phyloP scores from a whole-genome alignment of 92 coral and sea anemone genomes.

The Meandrina meandrites region DNA sequence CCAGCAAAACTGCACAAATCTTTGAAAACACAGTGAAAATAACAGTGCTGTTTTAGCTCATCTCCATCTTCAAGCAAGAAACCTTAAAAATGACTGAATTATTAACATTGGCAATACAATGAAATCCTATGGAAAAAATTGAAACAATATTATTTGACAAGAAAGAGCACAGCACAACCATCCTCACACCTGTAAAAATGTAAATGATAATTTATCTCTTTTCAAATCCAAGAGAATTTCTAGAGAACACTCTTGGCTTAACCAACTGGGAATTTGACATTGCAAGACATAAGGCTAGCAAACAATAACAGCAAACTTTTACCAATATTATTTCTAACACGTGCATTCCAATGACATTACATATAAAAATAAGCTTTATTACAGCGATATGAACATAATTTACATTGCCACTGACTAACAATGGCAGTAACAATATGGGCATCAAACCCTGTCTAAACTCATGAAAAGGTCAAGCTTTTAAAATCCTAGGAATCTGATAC shows the following conservation, averaged over 20 bases:
- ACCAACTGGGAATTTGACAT: neutral
- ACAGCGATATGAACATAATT: no score
- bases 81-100: neutral
- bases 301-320: no score
- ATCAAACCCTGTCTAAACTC: constrained; percentile 27
- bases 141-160: neutral
- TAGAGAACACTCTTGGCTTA: neutral
- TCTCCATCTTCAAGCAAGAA: neutral
- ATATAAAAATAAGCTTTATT: no score
- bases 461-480: constrained; percentile 40
- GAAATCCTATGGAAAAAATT: neutral
- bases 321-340: no score
- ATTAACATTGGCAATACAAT: neutral
- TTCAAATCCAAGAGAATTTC: neutral
- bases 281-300: no score
- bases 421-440: neutral
- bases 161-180: constrained; percentile 3
- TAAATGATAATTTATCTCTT: neutral
- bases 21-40: neutral
- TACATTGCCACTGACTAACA: no score
- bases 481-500: constrained; percentile 45
- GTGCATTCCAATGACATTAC: neutral
- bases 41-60: neutral
- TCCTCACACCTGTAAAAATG: neutral
- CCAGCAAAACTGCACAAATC: neutral